phyloP scores from a whole-genome alignment of 2,888 invertebrate genomes.

The Ectemnius continuus region DNA sequence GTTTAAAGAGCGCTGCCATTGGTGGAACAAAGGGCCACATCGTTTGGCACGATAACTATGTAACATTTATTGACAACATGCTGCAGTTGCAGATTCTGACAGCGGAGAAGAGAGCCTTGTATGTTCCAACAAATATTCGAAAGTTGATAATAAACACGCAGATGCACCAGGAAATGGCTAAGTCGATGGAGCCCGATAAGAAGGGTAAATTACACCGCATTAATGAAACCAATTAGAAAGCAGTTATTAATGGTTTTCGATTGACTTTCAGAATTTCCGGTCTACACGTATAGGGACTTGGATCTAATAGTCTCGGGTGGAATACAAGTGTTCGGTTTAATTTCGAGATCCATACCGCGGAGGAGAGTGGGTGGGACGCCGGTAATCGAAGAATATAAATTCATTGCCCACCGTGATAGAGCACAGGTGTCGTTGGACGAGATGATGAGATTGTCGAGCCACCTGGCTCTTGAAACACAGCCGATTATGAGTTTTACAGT shows the following conservation, averaged over 20 bases:
- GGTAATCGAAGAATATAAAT: slow-evolving; percentile 80
- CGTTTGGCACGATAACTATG: slow-evolving; percentile 83
- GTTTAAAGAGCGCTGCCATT: slow-evolving; percentile 78
- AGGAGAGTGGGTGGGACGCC: slow-evolving; percentile 79
- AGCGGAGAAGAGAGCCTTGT: slow-evolving; percentile 77
- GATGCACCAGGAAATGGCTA: slow-evolving; percentile 59
- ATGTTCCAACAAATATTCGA: slow-evolving; percentile 81
- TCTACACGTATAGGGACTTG: slow-evolving; percentile 74
- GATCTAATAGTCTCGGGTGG: slow-evolving; percentile 80
- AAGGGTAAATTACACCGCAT: no score
- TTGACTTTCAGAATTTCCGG: slow-evolving; percentile 71
- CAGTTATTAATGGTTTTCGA: no score
- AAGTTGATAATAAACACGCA: slow-evolving; percentile 81
- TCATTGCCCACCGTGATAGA: slow-evolving; percentile 75
- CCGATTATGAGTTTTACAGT: slow-evolving; percentile 69
- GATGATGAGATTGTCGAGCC: slow-evolving; percentile 74
- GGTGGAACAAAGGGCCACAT: slow-evolving; percentile 75
- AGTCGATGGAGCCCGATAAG: no score
- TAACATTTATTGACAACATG: slow-evolving; percentile 85
- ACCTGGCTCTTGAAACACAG: slow-evolving; percentile 80
- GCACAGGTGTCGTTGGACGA: slow-evolving; percentile 65
- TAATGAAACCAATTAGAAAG: no score
- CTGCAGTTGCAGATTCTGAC: slow-evolving; percentile 82
- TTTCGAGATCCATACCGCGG: slow-evolving; percentile 80
- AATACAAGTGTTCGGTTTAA: slow-evolving; percentile 81